A percentile compares a stretch with the other conserved stretches of the same genome.
These are phyloP conservation scores for Diploscapter pachys DNA, from an alignment of 1,140 invertebrate genomes.

Conservation along the genomic window DNA sequence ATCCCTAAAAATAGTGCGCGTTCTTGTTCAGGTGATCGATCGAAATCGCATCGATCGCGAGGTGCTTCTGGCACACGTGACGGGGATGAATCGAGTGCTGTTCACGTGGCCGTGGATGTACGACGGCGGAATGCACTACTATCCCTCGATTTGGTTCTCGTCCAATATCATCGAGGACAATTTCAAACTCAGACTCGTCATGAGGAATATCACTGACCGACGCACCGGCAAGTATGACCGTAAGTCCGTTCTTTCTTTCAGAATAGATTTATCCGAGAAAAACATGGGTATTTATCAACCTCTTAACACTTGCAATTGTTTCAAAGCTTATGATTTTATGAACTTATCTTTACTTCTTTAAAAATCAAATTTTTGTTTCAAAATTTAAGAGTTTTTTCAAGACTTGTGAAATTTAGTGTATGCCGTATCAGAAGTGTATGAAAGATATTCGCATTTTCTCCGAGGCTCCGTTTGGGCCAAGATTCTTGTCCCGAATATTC, in stretches of 20 bases:
- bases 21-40: conserved; percentile 46
- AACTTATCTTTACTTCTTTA: too few species aligned
- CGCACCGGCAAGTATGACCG: conserved; percentile 51
- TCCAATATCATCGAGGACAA: conserved; percentile 58
- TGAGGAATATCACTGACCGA: conserved; percentile 58
- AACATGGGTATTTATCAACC: too few species aligned
- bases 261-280: too few species aligned
- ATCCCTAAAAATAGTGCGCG: too few species aligned
- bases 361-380: not conserved
- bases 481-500: conserved; percentile 58
- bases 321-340: too few species aligned
- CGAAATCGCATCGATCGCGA: conserved; percentile 56
- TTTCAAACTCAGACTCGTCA: conserved; percentile 55
- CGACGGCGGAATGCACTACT: conserved; percentile 57
- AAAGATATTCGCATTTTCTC: conserved; percentile 50
- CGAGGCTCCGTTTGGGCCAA: conserved; percentile 59
- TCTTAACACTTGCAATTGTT: too few species aligned
- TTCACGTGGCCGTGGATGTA: conserved; percentile 58
- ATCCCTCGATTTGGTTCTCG: conserved; percentile 57
- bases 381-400: not conserved
- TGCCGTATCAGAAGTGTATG: conserved; percentile 56
- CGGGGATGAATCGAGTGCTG: conserved; percentile 54
- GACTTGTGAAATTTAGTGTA: conserved; percentile 44
- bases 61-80: conserved; percentile 57
- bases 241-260: conserved; percentile 29